These are phyloP conservation scores for Coelopa frigida DNA, from an alignment of 1,140 invertebrate species.

Conservation along the genomic window DNA sequence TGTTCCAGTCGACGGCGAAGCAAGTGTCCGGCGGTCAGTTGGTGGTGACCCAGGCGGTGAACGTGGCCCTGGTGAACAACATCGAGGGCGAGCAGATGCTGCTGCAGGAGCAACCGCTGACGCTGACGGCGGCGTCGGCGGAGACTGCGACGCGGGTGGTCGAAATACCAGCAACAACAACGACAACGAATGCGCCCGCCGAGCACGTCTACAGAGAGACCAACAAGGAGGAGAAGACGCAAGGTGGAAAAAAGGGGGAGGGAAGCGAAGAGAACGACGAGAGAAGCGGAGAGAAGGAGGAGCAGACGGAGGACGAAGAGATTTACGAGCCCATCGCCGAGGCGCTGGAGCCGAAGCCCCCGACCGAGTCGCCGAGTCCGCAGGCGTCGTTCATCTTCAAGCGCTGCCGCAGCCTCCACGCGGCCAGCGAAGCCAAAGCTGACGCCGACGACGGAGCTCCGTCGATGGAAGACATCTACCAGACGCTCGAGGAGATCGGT, in stretches of 20 bases:
- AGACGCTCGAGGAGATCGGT: slow-evolving; percentile 30
- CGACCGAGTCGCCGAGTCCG: too few relatives aligned
- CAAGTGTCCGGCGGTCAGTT: slow-evolving; percentile 23
- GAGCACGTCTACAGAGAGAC: not conserved
- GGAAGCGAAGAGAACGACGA: not conserved
- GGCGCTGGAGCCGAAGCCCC: slow-evolving; percentile 26
- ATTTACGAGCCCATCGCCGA: slow-evolving; percentile 35
- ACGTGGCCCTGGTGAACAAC: slow-evolving; percentile 33
- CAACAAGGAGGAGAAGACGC: not conserved
- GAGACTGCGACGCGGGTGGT: not conserved
- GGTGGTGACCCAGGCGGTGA: slow-evolving; percentile 33
- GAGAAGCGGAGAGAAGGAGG: not conserved
- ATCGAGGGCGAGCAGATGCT: slow-evolving; percentile 34
- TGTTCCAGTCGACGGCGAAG: slow-evolving; percentile 31
- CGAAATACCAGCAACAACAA: not conserved
- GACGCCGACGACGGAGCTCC: not conserved
- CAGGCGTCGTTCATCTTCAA: slow-evolving; percentile 23
- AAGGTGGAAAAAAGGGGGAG: not conserved
- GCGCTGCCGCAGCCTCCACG: too few relatives aligned
- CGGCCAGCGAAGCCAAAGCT: not conserved
- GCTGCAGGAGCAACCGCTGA: slow-evolving; percentile 31
- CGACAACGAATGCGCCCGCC: slow-evolving; percentile 1
- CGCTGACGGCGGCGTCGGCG: not conserved
- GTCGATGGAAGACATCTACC: slow-evolving; percentile 30
- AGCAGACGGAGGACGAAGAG: slow-evolving; percentile 15